These are phyloP conservation scores for Macrobrachium rosenbergii DNA, from an alignment of 1,140 invertebrate species.

Conservation along the genomic window DNA sequence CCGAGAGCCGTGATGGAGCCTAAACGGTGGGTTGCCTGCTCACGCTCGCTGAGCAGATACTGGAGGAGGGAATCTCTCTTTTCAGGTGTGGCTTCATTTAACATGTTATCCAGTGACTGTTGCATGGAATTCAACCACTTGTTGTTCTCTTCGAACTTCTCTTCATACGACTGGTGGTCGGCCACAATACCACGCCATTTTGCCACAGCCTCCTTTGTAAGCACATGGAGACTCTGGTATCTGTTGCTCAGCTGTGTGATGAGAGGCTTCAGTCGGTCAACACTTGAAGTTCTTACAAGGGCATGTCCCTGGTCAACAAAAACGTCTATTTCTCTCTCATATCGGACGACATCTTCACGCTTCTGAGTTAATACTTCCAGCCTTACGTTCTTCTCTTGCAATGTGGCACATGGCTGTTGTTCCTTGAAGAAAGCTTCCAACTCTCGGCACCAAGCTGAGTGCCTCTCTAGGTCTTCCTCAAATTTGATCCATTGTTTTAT, in stretches of 20 bases:
- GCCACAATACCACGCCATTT: slow-evolving; percentile 88
- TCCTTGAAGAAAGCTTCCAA: slow-evolving; percentile 88
- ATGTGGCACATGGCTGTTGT: slow-evolving; percentile 83
- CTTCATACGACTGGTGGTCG: slow-evolving; percentile 86
- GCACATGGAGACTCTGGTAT: slow-evolving; percentile 85
- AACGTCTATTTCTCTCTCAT: slow-evolving; percentile 84
- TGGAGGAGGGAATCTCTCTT: slow-evolving; percentile 79
- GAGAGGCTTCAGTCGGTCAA: slow-evolving; percentile 87
- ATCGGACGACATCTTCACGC: slow-evolving; percentile 80
- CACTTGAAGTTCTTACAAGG: slow-evolving; percentile 85
- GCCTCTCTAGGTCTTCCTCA: slow-evolving; percentile 82
- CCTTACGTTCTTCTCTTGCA: slow-evolving; percentile 84
- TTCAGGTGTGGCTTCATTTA: slow-evolving; percentile 70
- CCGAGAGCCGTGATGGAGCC: slow-evolving; percentile 80
- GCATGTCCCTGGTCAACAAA: slow-evolving; percentile 92
- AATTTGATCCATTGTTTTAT: slow-evolving; percentile 91
- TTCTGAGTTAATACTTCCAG: slow-evolving; percentile 81
- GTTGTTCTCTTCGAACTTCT: slow-evolving; percentile 82
- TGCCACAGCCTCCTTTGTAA: slow-evolving; percentile 90
- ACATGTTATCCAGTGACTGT: slow-evolving; percentile 76
- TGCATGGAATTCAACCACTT: slow-evolving; percentile 84
- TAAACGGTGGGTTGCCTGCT: slow-evolving; percentile 85
- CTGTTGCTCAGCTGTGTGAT: slow-evolving; percentile 90
- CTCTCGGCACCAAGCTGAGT: slow-evolving; percentile 87
- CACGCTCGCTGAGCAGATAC: slow-evolving; percentile 83